A percentile compares a stretch with the other conserved stretches of the same genome.
Evolutionary conservation across 2,888 invertebrate species (phyloP).

Genomic region (Eurytoma californica): DNA sequence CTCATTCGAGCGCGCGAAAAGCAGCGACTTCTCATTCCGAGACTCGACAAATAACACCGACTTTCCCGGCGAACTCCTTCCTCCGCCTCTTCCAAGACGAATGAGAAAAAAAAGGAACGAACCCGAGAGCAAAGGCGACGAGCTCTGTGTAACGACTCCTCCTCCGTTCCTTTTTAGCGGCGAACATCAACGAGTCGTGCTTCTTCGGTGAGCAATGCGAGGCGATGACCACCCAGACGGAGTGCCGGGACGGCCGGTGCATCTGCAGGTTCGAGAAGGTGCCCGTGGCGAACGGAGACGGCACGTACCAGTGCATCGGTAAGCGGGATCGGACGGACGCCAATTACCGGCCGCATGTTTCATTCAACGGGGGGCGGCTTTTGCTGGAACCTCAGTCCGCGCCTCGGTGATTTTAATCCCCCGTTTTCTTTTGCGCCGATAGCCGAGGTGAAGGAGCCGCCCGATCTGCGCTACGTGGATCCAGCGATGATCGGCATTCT

Average conservation of each 20-base stretch:
- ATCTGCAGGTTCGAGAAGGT: conserved; percentile 88
- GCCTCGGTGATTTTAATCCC: neutral
- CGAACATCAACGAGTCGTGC: conserved; percentile 87
- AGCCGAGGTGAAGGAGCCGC: conserved; percentile 79
- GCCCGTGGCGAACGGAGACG: conserved; percentile 83
- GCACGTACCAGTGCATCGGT: conserved; percentile 86
- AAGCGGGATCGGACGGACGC: conserved; percentile 62
- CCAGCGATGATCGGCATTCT: conserved; percentile 94
- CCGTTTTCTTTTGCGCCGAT: conserved; percentile 60
- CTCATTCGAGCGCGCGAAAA: too few species aligned
- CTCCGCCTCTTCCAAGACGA: too few species aligned
- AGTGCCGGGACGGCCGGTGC: conserved; percentile 87
- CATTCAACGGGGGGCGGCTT: neutral
- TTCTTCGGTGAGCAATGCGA: conserved; percentile 91
- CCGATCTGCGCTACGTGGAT: conserved; percentile 84
- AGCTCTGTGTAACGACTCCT: too few species aligned
- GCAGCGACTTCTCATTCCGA: too few species aligned
- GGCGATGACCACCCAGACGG: conserved; percentile 83
- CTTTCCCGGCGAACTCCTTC: too few species aligned
- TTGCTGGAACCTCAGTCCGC: neutral
- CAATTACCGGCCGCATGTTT: conserved; percentile 24
- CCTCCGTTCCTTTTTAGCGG: conserved; percentile 76
- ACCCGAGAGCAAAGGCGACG: too few species aligned
- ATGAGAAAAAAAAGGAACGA: too few species aligned
- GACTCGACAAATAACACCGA: too few species aligned